phyloP scores from a whole-genome alignment of 2,888 invertebrate species.

The Globia sparganii region DNA sequence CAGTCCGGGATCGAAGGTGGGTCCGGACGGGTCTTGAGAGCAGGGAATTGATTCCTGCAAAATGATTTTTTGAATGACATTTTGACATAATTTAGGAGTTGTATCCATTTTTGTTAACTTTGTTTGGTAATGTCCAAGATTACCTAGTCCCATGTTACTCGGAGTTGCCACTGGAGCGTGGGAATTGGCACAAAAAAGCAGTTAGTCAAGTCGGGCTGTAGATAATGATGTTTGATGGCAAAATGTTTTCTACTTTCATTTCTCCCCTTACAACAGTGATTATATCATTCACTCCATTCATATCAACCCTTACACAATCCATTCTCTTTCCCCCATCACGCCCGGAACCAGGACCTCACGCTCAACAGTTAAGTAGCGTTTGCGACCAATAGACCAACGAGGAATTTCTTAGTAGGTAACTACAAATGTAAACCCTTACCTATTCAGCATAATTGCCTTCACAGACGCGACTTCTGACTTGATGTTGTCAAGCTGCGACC shows the following conservation, averaged over 20 bases:
- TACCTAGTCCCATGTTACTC: not conserved
- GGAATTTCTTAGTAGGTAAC: not conserved
- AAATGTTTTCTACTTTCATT: not conserved
- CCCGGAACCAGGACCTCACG: not conserved
- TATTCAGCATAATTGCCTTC: conserved; percentile 93
- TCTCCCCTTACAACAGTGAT: not conserved
- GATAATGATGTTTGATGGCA: not conserved
- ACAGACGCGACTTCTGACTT: conserved; percentile 93
- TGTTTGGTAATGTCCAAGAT: not conserved
- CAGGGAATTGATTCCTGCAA: conserved; percentile 94
- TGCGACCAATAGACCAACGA: not conserved
- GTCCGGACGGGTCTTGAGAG: conserved; percentile 91
- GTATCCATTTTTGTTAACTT: not conserved
- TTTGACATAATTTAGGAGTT: not conserved
- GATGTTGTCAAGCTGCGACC: conserved; percentile 92
- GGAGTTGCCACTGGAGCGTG: not conserved
- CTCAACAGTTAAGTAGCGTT: not conserved
- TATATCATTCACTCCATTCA: not conserved
- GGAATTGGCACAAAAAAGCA: not conserved
- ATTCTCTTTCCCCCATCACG: not conserved
- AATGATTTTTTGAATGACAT: not conserved
- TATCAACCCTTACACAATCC: not conserved
- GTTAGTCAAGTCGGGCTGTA: not conserved
- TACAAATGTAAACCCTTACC: conserved; percentile 80
- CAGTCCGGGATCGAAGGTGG: conserved; percentile 95